phyloP scores from a whole-genome alignment of 2,888 invertebrate species.

The Caenorhabditis parvicauda region DNA sequence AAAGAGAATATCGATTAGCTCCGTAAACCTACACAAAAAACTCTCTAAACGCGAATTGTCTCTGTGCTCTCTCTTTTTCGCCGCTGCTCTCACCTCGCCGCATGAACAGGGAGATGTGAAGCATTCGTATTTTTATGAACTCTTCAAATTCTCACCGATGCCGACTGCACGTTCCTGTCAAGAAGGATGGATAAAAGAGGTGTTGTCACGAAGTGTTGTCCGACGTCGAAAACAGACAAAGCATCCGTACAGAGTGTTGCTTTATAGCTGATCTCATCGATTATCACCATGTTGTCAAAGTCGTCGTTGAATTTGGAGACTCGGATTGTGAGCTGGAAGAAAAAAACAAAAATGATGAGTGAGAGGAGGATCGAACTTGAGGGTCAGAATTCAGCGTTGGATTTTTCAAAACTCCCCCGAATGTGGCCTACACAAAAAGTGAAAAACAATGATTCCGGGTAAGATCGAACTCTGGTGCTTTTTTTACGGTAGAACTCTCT shows the following conservation, averaged over 20 bases:
- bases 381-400: no score
- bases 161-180: slow-evolving; percentile 49
- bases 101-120: no score
- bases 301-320: slow-evolving; percentile 47
- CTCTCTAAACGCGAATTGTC: no score
- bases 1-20: no score
- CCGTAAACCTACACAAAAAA: no score
- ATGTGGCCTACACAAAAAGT: no score
- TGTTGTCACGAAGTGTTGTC: slow-evolving; percentile 51
- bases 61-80: no score
- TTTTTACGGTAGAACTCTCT: no score
- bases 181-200: slow-evolving; percentile 52
- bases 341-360: neutral
- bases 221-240: slow-evolving; percentile 52
- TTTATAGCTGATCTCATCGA: slow-evolving; percentile 56
- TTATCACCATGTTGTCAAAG: slow-evolving; percentile 56
- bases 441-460: no score
- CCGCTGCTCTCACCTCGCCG: no score
- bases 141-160: slow-evolving; percentile 30
- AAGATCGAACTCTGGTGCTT: no score
- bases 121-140: neutral
- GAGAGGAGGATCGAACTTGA: neutral
- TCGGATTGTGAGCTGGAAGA: slow-evolving; percentile 49
- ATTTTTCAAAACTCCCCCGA: no score
- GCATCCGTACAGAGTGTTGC: slow-evolving; percentile 49